phyloP scores from a whole-genome alignment of 2,888 invertebrate species.

The Ommatoiulus sabulosus region DNA sequence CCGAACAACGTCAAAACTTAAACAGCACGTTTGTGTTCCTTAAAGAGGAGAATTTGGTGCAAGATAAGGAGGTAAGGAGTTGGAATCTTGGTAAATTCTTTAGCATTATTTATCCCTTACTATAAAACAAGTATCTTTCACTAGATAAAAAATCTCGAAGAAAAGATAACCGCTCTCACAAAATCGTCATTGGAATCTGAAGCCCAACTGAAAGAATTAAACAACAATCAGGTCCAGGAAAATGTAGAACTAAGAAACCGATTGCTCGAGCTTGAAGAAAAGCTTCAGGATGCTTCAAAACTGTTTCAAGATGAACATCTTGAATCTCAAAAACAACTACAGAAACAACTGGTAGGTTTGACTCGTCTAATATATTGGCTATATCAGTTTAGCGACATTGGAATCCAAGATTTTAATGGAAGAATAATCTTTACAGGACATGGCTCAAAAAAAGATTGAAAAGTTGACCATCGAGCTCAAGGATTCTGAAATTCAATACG shows the following conservation, averaged over 20 bases:
- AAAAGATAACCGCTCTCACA: not conserved
- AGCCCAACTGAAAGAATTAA: not conserved
- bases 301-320: not conserved
- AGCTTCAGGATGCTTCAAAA: not conserved
- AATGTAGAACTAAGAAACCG: not conserved
- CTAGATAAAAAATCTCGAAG: not conserved
- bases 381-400: not conserved
- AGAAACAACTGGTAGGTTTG: not conserved
- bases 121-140: too few species aligned
- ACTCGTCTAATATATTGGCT: not conserved
- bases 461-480: not conserved
- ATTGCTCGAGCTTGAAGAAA: not conserved
- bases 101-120: not conserved
- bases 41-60: conserved; percentile 25
- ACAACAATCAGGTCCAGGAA: not conserved
- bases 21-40: not conserved
- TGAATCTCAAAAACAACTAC: not conserved
- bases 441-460: conserved; percentile 42
- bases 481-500: not conserved
- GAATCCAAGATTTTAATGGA: not conserved
- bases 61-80: conserved; percentile 22
- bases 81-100: not conserved
- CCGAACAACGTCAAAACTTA: not conserved
- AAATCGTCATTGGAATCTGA: not conserved
- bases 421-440: not conserved